Evolutionary conservation across 2,888 invertebrate genomes (phyloP).

Genomic region (Bombylius major): DNA sequence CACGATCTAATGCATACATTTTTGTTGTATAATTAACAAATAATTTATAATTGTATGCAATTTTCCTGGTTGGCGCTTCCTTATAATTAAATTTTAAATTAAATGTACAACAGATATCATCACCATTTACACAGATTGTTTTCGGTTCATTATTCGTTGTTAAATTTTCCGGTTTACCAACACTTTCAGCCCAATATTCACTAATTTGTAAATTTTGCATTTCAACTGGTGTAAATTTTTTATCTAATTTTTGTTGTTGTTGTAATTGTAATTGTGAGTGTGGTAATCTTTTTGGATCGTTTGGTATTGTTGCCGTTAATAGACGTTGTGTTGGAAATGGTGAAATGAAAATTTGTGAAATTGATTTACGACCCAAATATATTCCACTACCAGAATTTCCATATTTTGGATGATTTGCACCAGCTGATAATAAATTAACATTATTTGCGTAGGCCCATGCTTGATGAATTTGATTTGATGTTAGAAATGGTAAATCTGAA

Average conservation of each 20-base stretch:
- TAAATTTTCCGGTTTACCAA: neutral
- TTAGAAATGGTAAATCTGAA: constrained; percentile 65
- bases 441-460: constrained; percentile 55
- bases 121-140: constrained; percentile 9
- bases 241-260: neutral
- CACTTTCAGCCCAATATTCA: constrained; percentile 2
- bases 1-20: neutral
- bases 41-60: constrained; percentile 8
- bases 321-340: constrained; percentile 24
- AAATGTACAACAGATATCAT: constrained; percentile 23
- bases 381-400: constrained; percentile 67
- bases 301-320: constrained; percentile 10
- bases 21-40: constrained; percentile 6
- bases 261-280: neutral
- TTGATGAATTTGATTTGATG: constrained; percentile 54
- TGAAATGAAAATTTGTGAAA: constrained; percentile 9
- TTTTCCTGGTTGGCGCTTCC: constrained; percentile 1
- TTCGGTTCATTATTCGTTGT: neutral
- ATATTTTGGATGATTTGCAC: constrained; percentile 47
- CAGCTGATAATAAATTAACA: constrained; percentile 57
- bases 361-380: constrained; percentile 42
- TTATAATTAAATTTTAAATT: constrained; percentile 9
- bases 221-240: neutral
- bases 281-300: neutral
- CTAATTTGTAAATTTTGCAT: constrained; percentile 1